phyloP scores from a whole-genome alignment of 2,113 vertebrate genomes.

The Clarias macrocephalus region DNA sequence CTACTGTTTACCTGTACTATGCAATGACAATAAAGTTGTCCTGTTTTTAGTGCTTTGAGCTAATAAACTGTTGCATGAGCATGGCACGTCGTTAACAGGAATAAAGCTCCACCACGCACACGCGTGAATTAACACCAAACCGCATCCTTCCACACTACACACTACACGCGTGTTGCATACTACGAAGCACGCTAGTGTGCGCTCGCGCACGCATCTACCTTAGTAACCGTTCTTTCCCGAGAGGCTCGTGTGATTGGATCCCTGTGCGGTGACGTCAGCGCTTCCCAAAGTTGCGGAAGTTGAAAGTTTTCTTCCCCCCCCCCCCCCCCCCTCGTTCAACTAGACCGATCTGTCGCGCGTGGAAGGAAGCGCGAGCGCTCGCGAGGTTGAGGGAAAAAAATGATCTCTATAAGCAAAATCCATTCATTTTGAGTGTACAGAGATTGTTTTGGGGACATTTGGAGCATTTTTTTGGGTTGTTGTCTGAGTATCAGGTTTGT shows the following conservation, averaged over 20 bases:
- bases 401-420: neutral
- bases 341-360: neutral
- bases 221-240: neutral
- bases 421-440: neutral
- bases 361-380: conserved; percentile 18
- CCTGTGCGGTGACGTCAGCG: conserved; percentile 44
- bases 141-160: neutral
- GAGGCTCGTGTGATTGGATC: conserved; percentile 46
- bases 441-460: neutral
- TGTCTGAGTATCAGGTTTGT: neutral
- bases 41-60: neutral
- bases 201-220: neutral
- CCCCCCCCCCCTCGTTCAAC: neutral
- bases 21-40: no score
- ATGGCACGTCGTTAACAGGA: neutral
- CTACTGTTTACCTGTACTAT: no score
- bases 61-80: neutral
- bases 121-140: neutral
- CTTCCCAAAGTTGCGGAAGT: conserved; percentile 58
- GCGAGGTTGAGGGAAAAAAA: neutral
- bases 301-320: conserved; percentile 48
- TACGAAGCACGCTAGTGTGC: neutral
- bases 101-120: neutral
- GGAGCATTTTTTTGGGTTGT: neutral
- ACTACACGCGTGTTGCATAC: neutral